Base-by-base conservation (phyloP, 2,797 vertebrate species). In the Neoniphon sammara region DNA sequence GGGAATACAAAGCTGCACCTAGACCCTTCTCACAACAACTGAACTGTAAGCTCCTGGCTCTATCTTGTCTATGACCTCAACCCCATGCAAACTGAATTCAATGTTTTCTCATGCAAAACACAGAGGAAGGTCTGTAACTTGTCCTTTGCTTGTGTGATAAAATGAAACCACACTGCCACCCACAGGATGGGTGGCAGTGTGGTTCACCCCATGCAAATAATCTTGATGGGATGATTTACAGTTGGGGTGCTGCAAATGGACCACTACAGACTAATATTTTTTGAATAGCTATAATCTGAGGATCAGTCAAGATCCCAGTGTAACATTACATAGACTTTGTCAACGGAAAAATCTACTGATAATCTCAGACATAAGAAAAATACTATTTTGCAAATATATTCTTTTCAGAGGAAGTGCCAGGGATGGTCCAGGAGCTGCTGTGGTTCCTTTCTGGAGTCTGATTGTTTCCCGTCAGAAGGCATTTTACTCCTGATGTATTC, bases 91-190 rank as follows among this genome's bases (percentile, higher is more conserved):
- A 36, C 31, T 18, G 73, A 58, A 75, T 67, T 4, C 20, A 14
- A 76, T 47, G 10, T 50, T 30, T 1, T 66, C 25, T 46, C 58
- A 30, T 70, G 67, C 14, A 31, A 66, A 73, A 53, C 30, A 52
- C 58, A 54, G 0, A 56, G 3, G 11, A 30, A 18, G 27, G 25
- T 39, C 50, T 11, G 15, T 1, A 78, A 81, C 55, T 62, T 74
- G 62, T 52, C 53, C 50, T n/a, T 36, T 47, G 1, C 46, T 31
- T 50, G 17, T 60, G 21, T 10, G 21, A 1, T 64, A 25, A 61
- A 44, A 66, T 72, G 34, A 68, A 60, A 21, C 74, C 50, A 75
- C 87, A 66, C 91, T 89, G 89, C 88, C 89, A 77, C 78, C 91
- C 65, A 74, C 75, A 80, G 91, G 91, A 83, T 23, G 34, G 46